Evolutionary conservation across 2,797 vertebrate species (phyloP), one percentile per base, ranked within the genome.

Genomic region (Basileuterus tristriatus): DNA sequence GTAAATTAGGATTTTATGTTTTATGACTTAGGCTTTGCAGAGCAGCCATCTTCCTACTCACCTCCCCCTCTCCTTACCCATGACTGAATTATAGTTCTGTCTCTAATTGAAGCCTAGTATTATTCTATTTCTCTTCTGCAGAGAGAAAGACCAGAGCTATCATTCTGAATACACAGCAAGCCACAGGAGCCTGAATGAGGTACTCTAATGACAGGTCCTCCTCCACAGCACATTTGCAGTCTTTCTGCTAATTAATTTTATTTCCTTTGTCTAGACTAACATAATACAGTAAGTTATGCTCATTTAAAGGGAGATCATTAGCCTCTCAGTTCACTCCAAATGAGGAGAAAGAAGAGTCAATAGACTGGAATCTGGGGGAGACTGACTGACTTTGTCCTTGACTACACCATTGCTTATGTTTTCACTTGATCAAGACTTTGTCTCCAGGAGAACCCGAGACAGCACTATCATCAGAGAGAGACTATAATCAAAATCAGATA

Each of bases 191-290:
- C 97, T 95, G 93, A 91, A 96, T 63, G 93, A 97, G 87, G 94
- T 96, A 96, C 64, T 72, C 30, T 97, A 97, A 98, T 96, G 96
- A 97, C 94, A 97, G 90, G 87, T 96, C 96, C 95, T 97, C 97
- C 97, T 96, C 97, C 97, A 96, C 90, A 97, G 96, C 83, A 90
- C 90, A 96, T 96, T 96, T 97, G 56, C 87, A 96, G 93, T 83
- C 95, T 96, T 97, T 96, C 87, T 97, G 65, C 94, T 97, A 97
- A 98, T 97, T 96, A 95, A 94, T 93, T 97, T 96, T 82, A 97
- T 97, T 97, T 96, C 93, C 90, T 97, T 97, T 96, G 97, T 97
- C 97, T 97, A 97, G 96, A 97, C 97, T 85, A 95, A 96, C 92
- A 94, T 95, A 95, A 91, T 85, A 88, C 89, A 91, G 85, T 64